Conservation (phyloP, 2,113 vertebrate species). For the Rynchops niger region DNA sequence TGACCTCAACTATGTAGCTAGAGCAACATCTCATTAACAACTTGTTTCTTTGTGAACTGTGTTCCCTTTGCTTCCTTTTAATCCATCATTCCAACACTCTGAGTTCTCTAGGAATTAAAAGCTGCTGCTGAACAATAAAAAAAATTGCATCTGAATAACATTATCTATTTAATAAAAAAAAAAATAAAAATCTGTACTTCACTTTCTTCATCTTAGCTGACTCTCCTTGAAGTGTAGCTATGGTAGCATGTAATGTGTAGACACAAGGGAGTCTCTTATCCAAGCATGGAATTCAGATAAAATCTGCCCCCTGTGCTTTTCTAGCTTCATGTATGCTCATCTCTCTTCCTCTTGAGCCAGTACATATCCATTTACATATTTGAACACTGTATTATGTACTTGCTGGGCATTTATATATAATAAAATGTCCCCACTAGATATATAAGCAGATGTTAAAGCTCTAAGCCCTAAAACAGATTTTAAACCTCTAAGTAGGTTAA, state of each 20-base stretch:
- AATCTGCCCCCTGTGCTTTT: neutral
- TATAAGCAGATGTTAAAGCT: neutral
- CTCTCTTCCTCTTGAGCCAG: neutral
- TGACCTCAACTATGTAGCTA: constrained; percentile 14
- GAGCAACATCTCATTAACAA: constrained; percentile 13
- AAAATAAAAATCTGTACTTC: neutral
- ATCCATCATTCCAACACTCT: neutral
- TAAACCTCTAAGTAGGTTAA: neutral
- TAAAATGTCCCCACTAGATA: neutral
- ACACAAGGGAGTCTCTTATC: neutral
- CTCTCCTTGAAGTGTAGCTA: neutral
- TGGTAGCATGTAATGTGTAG: neutral
- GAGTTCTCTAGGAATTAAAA: neutral
- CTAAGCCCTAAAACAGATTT: neutral
- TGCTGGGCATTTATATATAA: neutral
- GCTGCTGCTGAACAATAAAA: neutral
- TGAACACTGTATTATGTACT: neutral
- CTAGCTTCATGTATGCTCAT: neutral
- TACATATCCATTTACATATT: neutral
- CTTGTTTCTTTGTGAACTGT: neutral
- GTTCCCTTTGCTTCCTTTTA: neutral
- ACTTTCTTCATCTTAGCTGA: neutral
- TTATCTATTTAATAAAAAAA: neutral
- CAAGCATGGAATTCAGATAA: neutral
- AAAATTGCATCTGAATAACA: neutral